Evolutionary conservation across 2,797 vertebrate genomes (phyloP), one percentile per base, ranked within the genome.

Genomic region (Eutrigla gurnardus): DNA sequence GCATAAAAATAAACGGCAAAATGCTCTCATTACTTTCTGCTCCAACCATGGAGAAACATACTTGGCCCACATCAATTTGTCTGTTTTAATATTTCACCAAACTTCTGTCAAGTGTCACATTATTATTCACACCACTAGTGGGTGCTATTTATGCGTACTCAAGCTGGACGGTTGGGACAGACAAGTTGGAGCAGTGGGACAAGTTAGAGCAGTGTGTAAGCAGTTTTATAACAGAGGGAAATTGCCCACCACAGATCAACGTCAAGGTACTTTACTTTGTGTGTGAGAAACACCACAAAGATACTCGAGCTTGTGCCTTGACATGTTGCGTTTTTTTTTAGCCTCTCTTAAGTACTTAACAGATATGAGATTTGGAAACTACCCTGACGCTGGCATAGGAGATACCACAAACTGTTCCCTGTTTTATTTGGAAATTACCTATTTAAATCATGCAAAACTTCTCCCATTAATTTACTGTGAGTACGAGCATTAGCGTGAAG

Each of bases 71-170:
- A 52, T 54, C 1, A 12, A 37, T 13, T 18, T 32, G 9, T 68
- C 47, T 46, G n/a, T 5, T 17, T 47, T 7, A 25, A 25, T 25
- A 2, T 25, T 25, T 25, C 25, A 25, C 25, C 25, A 1, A 25
- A 25, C 25, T 25, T 25, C 25, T 25, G 25, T 25, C 25, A 25
- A 25, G 25, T 25, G 25, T 52, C 15, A n/a, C 7, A 5, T 61
- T 54, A 40, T 46, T 46, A 37, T 50, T 76, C 7, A 4, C 7
- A 36, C 89, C 88, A 88, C 88, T 81, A 88, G 88, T 83, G 69
- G 82, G 85, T 42, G 76, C 86, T 79, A 3, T 54, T 46, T 65
- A n/a, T 60, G 43, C 70, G 39, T 17, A 5, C n/a, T 59, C 3
- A 5, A 50, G 17, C 14, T 25, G 14, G 39, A 57, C 53, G 81